These are phyloP conservation scores for Acrocephalus scirpaceus DNA, from an alignment of 2,797 vertebrate species.

Conservation along the genomic window DNA sequence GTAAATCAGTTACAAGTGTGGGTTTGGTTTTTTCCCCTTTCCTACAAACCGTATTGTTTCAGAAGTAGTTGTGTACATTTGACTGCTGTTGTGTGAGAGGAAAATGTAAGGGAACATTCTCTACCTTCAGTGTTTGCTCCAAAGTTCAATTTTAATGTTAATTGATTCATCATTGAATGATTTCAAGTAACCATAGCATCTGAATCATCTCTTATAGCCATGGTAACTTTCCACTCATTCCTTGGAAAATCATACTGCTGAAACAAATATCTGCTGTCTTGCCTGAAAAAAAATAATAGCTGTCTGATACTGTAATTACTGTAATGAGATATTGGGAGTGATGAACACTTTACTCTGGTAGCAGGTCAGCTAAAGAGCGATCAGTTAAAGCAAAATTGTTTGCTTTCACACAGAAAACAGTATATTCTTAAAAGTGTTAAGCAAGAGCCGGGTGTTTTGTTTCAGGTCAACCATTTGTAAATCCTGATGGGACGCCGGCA, in stretches of 20 bases:
- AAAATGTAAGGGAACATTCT: not conserved
- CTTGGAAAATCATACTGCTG: not conserved
- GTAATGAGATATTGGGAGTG: not conserved
- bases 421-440: not conserved
- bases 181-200: not conserved
- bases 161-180: not conserved
- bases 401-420: not conserved
- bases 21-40: not conserved
- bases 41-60: not conserved
- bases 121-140: not conserved
- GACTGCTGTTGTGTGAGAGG: not conserved
- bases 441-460: not conserved
- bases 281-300: not conserved
- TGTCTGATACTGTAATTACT: not conserved
- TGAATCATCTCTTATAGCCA: slow-evolving; percentile 4
- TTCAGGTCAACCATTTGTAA: slow-evolving; percentile 93
- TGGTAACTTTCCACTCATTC: slow-evolving; percentile 6
- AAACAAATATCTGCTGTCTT: not conserved
- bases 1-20: not conserved
- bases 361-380: not conserved
- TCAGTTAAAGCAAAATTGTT: not conserved
- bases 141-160: not conserved
- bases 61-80: not conserved
- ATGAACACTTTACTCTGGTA: not conserved
- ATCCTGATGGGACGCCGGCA: slow-evolving; percentile 92